phyloP scores from a whole-genome alignment of 2,797 vertebrate species.

The Microctenopoma stevenorrisi region DNA sequence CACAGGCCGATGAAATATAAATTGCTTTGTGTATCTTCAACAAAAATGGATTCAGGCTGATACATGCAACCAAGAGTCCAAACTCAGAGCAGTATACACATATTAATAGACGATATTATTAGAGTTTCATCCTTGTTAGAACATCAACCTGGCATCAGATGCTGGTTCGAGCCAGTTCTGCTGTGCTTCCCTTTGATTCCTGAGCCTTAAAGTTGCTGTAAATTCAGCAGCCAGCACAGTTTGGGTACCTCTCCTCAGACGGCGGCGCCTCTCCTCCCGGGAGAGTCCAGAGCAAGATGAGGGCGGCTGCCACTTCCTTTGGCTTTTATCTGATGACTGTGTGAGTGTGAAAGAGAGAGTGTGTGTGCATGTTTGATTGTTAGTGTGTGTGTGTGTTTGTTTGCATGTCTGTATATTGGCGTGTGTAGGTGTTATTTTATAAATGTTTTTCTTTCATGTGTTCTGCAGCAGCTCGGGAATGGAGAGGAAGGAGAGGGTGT shows the following conservation, averaged over 20 bases:
- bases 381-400: constrained; percentile 22
- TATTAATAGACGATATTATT: constrained; percentile 31
- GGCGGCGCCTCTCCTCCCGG: constrained; percentile 71
- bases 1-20: not conserved
- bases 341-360: constrained; percentile 54
- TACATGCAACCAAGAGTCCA: constrained; percentile 4
- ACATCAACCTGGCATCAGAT: constrained; percentile 25
- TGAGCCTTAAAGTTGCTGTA: constrained; percentile 49
- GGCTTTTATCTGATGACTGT: constrained; percentile 75
- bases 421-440: constrained; percentile 60
- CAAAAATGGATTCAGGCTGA: constrained; percentile 4
- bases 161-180: constrained; percentile 40
- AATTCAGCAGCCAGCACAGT: constrained; percentile 49
- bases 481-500: constrained; percentile 26
- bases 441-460: constrained; percentile 59
- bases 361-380: constrained; percentile 24
- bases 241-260: constrained; percentile 70
- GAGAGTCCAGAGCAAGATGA: constrained; percentile 72
- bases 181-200: constrained; percentile 55
- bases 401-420: constrained; percentile 25
- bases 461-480: constrained; percentile 32
- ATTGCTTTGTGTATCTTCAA: constrained; percentile 1
- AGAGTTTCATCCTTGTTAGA: constrained; percentile 18
- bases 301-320: constrained; percentile 77
- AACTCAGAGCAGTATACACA: constrained; percentile 19